Percentiles rank a stretch among this genome's conserved stretches.
These are phyloP conservation scores for Hypotaenidia okinawae DNA, from an alignment of 2,797 vertebrate genomes.

Conservation along the genomic window DNA sequence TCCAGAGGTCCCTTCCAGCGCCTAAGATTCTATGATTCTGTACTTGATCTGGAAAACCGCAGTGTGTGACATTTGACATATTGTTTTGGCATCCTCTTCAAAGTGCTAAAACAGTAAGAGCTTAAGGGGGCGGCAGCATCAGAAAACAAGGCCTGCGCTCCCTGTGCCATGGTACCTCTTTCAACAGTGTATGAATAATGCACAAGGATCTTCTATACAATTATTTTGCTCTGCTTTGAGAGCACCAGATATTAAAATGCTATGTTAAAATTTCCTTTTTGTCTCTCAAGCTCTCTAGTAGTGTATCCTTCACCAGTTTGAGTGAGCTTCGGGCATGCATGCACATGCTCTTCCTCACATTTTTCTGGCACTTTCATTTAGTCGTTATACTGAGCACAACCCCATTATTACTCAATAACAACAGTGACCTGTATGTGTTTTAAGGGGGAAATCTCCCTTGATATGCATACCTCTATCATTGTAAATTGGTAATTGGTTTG, in stretches of 20 bases:
- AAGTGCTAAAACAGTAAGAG: background rate
- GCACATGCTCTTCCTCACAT: background rate
- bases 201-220: background rate
- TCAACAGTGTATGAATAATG: background rate
- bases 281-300: background rate
- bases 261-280: background rate
- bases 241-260: background rate
- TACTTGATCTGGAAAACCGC: background rate
- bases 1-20: too few relatives aligned
- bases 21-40: too few relatives aligned
- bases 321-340: fast-evolving
- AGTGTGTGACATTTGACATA: background rate
- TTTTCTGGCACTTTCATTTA: background rate
- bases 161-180: background rate
- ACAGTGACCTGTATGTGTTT: background rate
- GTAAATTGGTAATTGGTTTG: background rate
- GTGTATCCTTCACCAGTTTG: background rate
- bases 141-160: background rate
- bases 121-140: background rate
- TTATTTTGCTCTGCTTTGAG: background rate
- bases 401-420: background rate
- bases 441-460: background rate
- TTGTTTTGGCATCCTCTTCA: background rate
- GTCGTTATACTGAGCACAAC: background rate
- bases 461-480: background rate